Base-by-base conservation (phyloP, 2,888 invertebrate species). In the Lacanobia oleracea region DNA sequence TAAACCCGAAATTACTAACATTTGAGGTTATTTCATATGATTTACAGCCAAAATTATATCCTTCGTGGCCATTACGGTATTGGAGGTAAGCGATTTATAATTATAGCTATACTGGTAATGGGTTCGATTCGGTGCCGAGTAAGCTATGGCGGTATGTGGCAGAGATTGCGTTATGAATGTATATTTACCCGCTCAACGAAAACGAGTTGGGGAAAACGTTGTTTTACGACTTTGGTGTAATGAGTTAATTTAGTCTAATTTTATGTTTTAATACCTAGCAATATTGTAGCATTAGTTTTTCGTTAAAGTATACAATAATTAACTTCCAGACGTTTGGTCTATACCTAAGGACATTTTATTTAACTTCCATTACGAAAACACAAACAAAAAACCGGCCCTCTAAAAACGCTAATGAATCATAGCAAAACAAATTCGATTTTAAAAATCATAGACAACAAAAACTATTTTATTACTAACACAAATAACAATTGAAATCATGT, bases 21-120 rank as follows among this genome's bases (percentile, higher is more conserved):
- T 94, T 93, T 91, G 74, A 84, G 88, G 88, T 89, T 85, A 90
- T 93, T 91, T 85, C 85, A 71, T 77, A 85, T 94, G 94, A 94
- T 94, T 93, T 94, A 94, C 90, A 87, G 83, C 80, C 79, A 83
- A 86, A 87, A 87, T 86, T 83, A 85, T 87, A 84, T 82, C 79
- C 81, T 87, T 82, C 84, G 79, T 75, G 66, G 79, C 67, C 83
- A 76, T 81, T 82, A 72, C 72, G 60, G 75, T 64, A 74, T 79
- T 73, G 66, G 77, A 81, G 84, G 72, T 80, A 84, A 83, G 85
- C 85, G 81, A 79, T 81, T 73, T 85, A 80, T 81, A 83, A 83
- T 81, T 86, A 72, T 68, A 70, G 67, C 70, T 50, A 70, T 64
- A 78, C 72, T 63, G 48, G 68, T 75, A 72, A 79, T 77, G 70